Conservation (phyloP, 2,113 vertebrate species). For the Passer montanus region DNA sequence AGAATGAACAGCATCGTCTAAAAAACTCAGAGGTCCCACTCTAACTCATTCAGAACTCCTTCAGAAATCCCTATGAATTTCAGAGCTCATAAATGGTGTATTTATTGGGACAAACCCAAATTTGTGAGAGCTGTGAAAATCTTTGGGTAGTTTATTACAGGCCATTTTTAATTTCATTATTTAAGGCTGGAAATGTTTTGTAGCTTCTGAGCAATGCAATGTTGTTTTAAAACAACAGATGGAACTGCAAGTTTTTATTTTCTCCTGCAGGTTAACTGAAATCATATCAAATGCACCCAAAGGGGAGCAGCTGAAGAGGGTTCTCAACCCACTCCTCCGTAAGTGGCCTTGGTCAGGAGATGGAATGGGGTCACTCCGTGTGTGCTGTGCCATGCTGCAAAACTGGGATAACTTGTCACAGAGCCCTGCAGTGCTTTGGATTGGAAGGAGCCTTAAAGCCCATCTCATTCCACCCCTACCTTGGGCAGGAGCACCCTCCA, state of each 20-base stretch:
- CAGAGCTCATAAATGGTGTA: rapidly evolving
- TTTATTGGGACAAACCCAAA: not conserved
- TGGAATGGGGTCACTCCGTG: rapidly evolving
- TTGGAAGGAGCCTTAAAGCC: not conserved
- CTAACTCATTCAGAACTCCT: not conserved
- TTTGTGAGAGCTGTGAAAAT: not conserved
- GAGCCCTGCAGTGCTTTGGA: not conserved
- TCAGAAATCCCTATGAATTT: not conserved
- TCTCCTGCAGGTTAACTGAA: constrained; percentile 83
- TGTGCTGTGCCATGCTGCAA: not conserved
- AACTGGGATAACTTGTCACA: too few species aligned
- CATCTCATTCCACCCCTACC: not conserved
- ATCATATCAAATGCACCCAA: constrained; percentile 79
- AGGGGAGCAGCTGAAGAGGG: constrained; percentile 90
- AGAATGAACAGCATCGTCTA: not conserved
- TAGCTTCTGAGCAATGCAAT: rapidly evolving
- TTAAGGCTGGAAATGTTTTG: not conserved
- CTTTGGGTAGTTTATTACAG: not conserved
- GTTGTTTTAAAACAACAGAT: not conserved
- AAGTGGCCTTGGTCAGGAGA: constrained; percentile 58
- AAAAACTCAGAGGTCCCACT: not conserved
- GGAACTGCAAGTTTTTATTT: rapidly evolving
- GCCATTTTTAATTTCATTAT: rapidly evolving
- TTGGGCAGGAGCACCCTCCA: not conserved
- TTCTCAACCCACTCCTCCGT: constrained; percentile 93